Conservation (phyloP, 2,797 vertebrate genomes). For the Mormyrus proboscirostris region DNA sequence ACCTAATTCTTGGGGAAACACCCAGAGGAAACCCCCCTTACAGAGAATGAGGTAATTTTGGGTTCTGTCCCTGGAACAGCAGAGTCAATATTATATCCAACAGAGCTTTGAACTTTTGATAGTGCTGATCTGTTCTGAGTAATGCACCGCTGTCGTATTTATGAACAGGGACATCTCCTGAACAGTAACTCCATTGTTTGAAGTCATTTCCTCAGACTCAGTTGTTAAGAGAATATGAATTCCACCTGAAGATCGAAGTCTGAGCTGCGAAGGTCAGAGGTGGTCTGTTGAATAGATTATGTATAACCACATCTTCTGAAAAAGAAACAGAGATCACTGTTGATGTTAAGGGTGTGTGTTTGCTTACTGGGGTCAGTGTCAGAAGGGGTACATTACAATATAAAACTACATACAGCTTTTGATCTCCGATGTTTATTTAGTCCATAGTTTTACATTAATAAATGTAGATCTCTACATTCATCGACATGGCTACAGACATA, state of each 20-base stretch:
- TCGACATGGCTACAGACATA: neutral
- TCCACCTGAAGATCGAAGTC: neutral
- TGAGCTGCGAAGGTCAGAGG: neutral
- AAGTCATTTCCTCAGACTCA: neutral
- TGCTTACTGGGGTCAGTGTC: neutral
- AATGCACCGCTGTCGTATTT: neutral
- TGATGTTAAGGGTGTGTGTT: neutral
- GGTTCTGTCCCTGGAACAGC: conserved; percentile 29
- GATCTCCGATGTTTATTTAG: neutral
- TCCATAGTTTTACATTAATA: neutral
- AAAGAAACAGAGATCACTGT: neutral
- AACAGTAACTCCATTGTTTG: neutral
- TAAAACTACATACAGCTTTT: neutral
- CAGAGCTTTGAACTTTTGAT: conserved; percentile 14
- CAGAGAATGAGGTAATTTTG: conserved; percentile 50
- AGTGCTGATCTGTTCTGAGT: neutral
- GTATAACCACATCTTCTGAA: neutral
- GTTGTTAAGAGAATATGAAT: neutral
- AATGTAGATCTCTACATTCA: neutral
- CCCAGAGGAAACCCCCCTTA: conserved; percentile 63
- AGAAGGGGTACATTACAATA: neutral
- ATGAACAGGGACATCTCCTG: neutral
- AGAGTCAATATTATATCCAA: neutral
- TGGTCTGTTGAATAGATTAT: neutral
- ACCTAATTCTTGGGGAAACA: conserved; percentile 64